Evolutionary conservation across 2,797 vertebrate species (phyloP), one percentile per base, ranked within the genome.

Genomic region (Enteromius thamalakanensis): DNA sequence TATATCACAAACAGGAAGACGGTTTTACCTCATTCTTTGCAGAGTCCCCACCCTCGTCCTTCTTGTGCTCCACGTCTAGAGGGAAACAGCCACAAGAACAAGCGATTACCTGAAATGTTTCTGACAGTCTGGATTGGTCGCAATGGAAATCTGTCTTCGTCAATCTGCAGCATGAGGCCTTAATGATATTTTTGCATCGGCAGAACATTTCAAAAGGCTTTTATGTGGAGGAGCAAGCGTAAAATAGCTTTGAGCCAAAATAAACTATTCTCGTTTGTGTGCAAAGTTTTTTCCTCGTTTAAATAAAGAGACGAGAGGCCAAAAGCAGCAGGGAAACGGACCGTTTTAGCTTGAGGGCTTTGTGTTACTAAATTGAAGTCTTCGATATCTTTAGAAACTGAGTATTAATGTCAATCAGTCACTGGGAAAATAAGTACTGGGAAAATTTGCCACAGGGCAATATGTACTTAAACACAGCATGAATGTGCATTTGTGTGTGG

Each of bases 31-130:
- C 94, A 2, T 87, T 93, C 91, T 94, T 94, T 88, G 90, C 88
- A 65, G 88, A 87, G 77, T 94, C 93, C 6, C 80, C 87, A 60
- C 90, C 87, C 45, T 94, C 93, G 79, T 95, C 94, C 84, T 95
- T 93, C 86, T 93, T 94, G 89, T 94, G 94, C 90, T 95, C 94
- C 89, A 95, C 93, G 92, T 95, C 95, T 95, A 93, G 74, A 92
- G 84, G 87, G 87, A 90, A 84, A 91, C 80, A 88, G 58, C 91
- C 87, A 92, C 84, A 67, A 76, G 32, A 83, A 87, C 26, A 90
- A 91, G 85, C 83, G 81, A 89, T 88, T 86, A 88, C 84, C 86
- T 89, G 87, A 92, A 90, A 91, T 89, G 91, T 88, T 91, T 79
- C 90, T 85, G 69, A 88, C 17, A 79, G 72, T 69, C 77, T 81